Base-by-base conservation (phyloP, 2,797 vertebrate species). In the Xyrichtys novacula region DNA sequence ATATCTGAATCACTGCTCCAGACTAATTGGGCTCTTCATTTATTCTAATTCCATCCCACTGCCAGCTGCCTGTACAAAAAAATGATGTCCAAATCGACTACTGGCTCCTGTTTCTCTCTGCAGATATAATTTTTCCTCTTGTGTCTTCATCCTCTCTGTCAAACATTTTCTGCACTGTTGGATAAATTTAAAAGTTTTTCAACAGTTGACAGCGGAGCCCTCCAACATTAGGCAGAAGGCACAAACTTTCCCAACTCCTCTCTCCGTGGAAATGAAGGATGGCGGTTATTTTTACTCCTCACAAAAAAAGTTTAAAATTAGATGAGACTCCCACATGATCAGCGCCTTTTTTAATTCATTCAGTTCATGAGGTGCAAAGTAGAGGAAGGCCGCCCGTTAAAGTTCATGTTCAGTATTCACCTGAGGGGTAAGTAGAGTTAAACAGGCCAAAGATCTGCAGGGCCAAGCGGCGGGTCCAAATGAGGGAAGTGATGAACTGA, bases 101-200 rank as follows among this genome's bases (percentile, higher is more conserved):
- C n/a, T n/a, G n/a, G 62, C 49, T 36, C 54, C 31, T 59, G 5
- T 25, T 40, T 22, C 11, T 8, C 28, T 7, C 28, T 39, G 32
- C 52, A 59, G 38, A 34, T 47, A 6, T 15, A 17, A 44, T 43
- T 34, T 31, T 11, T 1, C 16, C 14, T 46, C 15, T 28, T 11
- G 16, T 11, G n/a, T 42, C 34, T 3, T 31, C 25, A 23, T 59
- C 54, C 32, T 17, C 52, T 34, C 61, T 31, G 28, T n/a, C n/a
- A n/a, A n/a, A n/a, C n/a, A n/a, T n/a, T n/a, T n/a, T 44, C 42
- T 34, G 65, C 58, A 40, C n/a, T 8, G 42, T 4, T 17, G 29
- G 32, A 53, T 53, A 42, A 53, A 63, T n/a, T n/a, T 63, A 46
- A 53, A 68, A 69, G 54, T 52, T 46, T 74, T 65, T 42, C 19